These are phyloP conservation scores for Oncorhynchus masou DNA, from an alignment of 2,113 vertebrate species.

Conservation along the genomic window DNA sequence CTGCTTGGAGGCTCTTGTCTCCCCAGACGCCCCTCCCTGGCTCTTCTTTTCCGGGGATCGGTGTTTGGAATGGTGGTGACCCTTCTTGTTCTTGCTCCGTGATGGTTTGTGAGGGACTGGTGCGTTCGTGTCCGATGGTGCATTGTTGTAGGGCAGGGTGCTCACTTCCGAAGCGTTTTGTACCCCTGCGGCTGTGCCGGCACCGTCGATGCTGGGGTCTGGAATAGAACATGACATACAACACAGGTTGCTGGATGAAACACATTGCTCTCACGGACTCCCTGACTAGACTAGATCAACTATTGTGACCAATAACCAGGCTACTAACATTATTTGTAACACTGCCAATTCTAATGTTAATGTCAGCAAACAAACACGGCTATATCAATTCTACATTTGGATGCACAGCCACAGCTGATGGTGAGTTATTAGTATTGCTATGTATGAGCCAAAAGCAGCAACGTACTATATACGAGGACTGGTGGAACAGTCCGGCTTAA, in stretches of 20 bases:
- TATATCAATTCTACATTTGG: neutral
- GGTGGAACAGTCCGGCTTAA: conserved; percentile 35
- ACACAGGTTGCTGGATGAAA: conserved; percentile 66
- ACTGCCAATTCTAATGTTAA: conserved; percentile 60
- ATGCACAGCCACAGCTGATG: conserved; percentile 36
- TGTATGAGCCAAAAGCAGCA: conserved; percentile 48
- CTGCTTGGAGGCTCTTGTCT: neutral
- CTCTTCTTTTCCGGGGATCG: conserved; percentile 75
- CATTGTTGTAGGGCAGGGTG: conserved; percentile 65
- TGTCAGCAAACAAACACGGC: conserved; percentile 39
- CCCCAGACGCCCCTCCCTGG: conserved; percentile 31
- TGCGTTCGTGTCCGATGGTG: conserved; percentile 85
- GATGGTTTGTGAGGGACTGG: conserved; percentile 89
- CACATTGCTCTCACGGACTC: conserved; percentile 25
- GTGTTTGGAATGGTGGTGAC: conserved; percentile 77
- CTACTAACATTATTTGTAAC: conserved; percentile 51
- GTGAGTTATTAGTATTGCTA: conserved; percentile 42
- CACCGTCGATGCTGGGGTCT: conserved; percentile 87
- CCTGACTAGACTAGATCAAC: neutral
- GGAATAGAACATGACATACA: conserved; percentile 79
- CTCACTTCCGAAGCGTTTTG: conserved; percentile 96
- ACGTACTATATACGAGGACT: conserved; percentile 24
- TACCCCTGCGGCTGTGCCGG: conserved; percentile 81
- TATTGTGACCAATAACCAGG: conserved; percentile 57
- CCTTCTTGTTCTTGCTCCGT: conserved; percentile 82